Evolutionary conservation across 1,140 invertebrate genomes (phyloP).

Genomic region (Drosophila kurseongensis): DNA sequence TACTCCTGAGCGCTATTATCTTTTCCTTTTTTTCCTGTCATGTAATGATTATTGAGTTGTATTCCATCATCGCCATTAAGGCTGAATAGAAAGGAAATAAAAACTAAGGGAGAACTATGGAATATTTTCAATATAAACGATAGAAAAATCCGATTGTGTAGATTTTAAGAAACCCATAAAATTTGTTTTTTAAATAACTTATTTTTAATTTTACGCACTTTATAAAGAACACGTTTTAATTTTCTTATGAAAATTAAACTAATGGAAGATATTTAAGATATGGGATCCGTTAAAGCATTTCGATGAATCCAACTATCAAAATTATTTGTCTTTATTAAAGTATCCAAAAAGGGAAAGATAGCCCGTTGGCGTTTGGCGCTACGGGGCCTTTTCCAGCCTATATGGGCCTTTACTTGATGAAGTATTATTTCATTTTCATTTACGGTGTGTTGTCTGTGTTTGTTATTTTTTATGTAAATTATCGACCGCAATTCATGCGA

Average conservation of each 20-base stretch:
- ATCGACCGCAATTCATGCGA: conserved; percentile 67
- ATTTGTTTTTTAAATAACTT: too few species aligned
- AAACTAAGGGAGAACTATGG: not conserved
- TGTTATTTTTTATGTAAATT: conserved; percentile 73
- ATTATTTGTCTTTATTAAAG: not conserved
- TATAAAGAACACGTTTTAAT: too few species aligned
- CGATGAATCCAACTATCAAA: not conserved
- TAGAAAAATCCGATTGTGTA: not conserved
- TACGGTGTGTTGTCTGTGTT: conserved; percentile 30
- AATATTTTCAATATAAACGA: not conserved
- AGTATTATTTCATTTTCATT: conserved; percentile 52
- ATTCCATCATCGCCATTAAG: not conserved
- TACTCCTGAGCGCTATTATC: conserved; percentile 14
- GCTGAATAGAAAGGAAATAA: not conserved
- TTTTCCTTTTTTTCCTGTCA: conserved; percentile 14
- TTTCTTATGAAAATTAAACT: too few species aligned
- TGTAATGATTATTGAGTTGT: conserved; percentile 23
- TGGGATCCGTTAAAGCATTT: too few species aligned
- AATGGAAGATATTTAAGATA: too few species aligned
- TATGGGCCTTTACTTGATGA: conserved; percentile 19
- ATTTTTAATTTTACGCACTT: too few species aligned
- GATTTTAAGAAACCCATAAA: too few species aligned
- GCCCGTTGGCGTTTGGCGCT: too few species aligned
- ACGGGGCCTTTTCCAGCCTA: not conserved
- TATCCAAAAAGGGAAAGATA: not conserved